These are phyloP conservation scores for Heterotilapia buettikoferi DNA, from an alignment of 2,113 vertebrate species.

Conservation along the genomic window DNA sequence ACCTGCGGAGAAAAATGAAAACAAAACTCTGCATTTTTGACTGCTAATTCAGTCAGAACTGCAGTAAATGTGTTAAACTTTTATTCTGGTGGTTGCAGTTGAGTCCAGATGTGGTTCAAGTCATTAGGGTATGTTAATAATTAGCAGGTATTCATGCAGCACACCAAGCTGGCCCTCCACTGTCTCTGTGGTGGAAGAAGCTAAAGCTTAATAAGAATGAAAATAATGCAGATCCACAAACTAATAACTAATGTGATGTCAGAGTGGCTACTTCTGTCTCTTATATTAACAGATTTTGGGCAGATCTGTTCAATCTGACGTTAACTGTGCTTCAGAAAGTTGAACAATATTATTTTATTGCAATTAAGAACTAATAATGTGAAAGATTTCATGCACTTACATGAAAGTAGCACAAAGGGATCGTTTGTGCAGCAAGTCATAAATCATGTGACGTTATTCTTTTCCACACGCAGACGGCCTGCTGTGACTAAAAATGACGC, in stretches of 20 bases:
- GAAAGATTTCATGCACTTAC: neutral
- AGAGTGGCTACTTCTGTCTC: neutral
- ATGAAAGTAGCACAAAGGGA: neutral
- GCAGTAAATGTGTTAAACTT: neutral
- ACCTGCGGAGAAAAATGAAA: accelerated
- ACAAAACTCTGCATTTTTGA: neutral
- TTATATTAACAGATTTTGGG: neutral
- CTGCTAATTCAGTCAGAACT: neutral
- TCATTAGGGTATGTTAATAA: neutral
- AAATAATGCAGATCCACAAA: neutral
- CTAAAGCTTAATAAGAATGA: neutral
- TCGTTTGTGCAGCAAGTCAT: neutral
- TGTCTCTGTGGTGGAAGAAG: neutral
- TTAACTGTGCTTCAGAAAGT: neutral
- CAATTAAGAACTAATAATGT: neutral
- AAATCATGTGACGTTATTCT: neutral
- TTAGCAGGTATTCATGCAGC: neutral
- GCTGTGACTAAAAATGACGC: neutral
- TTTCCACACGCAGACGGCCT: neutral
- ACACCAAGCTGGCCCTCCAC: neutral
- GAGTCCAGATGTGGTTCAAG: neutral
- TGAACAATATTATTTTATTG: neutral
- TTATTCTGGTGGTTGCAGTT: neutral
- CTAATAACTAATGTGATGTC: neutral
- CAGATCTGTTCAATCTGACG: neutral